phyloP scores from a whole-genome alignment of 2,113 vertebrate species.

The Gallinago undulata region DNA sequence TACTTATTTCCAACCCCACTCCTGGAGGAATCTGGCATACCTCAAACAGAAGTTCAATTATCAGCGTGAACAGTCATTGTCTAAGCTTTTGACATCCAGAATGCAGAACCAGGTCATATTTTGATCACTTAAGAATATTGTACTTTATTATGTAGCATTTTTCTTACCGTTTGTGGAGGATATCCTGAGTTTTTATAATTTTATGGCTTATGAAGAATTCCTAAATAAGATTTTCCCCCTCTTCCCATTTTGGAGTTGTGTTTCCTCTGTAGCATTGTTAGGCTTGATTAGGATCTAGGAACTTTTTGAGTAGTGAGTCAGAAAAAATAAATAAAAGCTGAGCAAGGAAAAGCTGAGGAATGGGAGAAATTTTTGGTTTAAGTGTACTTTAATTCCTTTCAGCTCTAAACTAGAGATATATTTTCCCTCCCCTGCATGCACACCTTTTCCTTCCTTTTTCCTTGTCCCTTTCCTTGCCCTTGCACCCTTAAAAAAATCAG shows the following conservation, averaged over 20 bases:
- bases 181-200: background rate
- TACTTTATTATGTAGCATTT: background rate
- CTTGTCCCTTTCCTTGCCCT: background rate
- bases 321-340: constrained; percentile 17
- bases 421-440: background rate
- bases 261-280: constrained; percentile 28
- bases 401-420: background rate
- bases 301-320: background rate
- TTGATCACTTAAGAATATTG: background rate
- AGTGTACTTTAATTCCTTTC: background rate
- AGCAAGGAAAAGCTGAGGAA: background rate
- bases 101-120: background rate
- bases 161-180: background rate
- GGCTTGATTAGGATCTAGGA: constrained; percentile 35
- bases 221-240: background rate
- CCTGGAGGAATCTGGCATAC: background rate
- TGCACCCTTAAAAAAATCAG: background rate
- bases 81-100: background rate
- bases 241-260: background rate
- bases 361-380: background rate
- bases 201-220: background rate
- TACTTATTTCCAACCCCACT: background rate
- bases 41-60: background rate
- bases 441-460: background rate
- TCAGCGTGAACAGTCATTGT: background rate